phyloP scores from a whole-genome alignment of 2,113 vertebrate genomes.

The Channa argus region DNA sequence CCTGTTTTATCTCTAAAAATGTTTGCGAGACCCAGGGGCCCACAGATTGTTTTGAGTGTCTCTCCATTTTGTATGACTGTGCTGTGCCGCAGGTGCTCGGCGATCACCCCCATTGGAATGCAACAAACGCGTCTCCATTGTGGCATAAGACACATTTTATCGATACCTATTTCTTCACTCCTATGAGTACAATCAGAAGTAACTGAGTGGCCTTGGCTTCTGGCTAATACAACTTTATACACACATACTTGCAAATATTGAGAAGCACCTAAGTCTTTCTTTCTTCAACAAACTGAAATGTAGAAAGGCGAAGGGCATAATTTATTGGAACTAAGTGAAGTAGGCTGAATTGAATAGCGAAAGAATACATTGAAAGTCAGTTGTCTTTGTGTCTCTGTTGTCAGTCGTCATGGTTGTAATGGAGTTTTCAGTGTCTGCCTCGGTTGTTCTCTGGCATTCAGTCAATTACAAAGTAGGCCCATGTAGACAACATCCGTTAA shows the following conservation, averaged over 20 bases:
- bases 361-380: conserved; percentile 17
- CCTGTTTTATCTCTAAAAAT: conserved; percentile 46
- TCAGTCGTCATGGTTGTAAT: conserved; percentile 43
- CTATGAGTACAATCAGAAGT: conserved; percentile 51
- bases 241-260: conserved; percentile 21
- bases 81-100: conserved; percentile 51
- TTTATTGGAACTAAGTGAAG: conserved; percentile 21
- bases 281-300: conserved; percentile 6
- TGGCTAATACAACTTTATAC: conserved; percentile 43
- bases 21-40: conserved; percentile 47
- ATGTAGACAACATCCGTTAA: conserved; percentile 30
- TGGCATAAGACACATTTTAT: conserved; percentile 51
- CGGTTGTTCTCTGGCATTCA: conserved; percentile 16
- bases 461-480: conserved; percentile 33
- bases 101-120: conserved; percentile 56
- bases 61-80: conserved; percentile 47
- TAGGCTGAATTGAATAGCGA: conserved; percentile 8
- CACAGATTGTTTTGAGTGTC: conserved; percentile 57
- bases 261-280: conserved; percentile 4
- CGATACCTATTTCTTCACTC: conserved; percentile 52
- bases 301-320: conserved; percentile 14
- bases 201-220: conserved; percentile 53
- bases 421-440: conserved; percentile 22
- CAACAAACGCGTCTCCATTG: conserved; percentile 40
- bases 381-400: conserved; percentile 26